Percentiles rank a stretch among this genome's conserved stretches.
These are phyloP conservation scores for Myrmecophaga tridactyla DNA, from an alignment of 2,113 vertebrate genomes.

Conservation along the genomic window DNA sequence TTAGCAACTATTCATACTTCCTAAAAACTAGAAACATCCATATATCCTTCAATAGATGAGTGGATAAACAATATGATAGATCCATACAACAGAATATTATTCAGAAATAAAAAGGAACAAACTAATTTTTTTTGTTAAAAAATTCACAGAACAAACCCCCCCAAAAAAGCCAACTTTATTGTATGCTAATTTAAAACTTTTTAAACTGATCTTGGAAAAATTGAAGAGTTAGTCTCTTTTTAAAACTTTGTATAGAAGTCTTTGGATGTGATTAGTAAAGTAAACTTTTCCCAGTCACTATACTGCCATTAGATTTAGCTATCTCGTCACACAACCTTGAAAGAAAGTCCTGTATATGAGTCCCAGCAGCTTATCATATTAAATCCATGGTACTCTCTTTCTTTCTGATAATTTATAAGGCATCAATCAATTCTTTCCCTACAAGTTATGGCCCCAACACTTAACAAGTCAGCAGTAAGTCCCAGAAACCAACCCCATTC, in stretches of 20 bases:
- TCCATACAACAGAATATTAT: background rate
- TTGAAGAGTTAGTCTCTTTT: background rate
- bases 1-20: background rate
- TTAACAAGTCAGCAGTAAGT: slow-evolving; percentile 5
- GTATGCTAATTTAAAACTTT: background rate
- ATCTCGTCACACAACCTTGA: background rate
- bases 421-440: background rate
- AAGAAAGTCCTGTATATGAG: background rate
- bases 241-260: background rate
- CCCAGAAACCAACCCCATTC: background rate
- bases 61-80: background rate
- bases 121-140: background rate
- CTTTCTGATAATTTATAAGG: slow-evolving; percentile 38
- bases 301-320: background rate
- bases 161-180: background rate
- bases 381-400: background rate
- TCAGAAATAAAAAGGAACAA: background rate
- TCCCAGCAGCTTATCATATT: background rate
- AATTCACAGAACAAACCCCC: background rate
- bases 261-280: background rate
- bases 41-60: background rate
- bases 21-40: background rate
- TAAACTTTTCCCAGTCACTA: background rate
- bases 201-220: background rate
- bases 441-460: background rate